Evolutionary conservation across 2,113 vertebrate genomes (phyloP).

Genomic region (Balaeniceps rex): DNA sequence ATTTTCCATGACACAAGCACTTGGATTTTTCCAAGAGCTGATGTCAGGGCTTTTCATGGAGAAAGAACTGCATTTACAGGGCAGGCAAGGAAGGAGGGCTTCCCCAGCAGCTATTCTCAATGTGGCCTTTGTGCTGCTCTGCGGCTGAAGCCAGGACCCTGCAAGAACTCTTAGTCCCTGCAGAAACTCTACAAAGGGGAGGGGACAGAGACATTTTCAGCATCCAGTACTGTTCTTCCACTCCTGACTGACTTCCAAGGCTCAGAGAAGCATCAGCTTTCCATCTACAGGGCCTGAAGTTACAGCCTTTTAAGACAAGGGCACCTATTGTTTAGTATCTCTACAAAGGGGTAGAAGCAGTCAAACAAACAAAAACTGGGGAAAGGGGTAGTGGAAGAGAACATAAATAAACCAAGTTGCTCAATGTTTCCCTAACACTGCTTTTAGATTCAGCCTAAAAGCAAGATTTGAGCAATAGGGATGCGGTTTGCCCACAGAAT

Average conservation of each 20-base stretch:
- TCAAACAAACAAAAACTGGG: not conserved
- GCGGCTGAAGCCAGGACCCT: slow-evolving; percentile 66
- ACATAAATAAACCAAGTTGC: not conserved
- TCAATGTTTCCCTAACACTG: not conserved
- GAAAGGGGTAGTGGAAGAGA: not conserved
- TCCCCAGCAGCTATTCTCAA: slow-evolving; percentile 73
- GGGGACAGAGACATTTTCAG: not conserved
- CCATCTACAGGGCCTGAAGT: slow-evolving; percentile 5
- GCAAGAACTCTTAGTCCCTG: slow-evolving; percentile 58
- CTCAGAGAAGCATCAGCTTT: slow-evolving; percentile 5
- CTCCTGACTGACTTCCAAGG: slow-evolving; percentile 36
- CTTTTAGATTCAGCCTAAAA: not conserved
- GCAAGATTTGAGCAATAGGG: not conserved
- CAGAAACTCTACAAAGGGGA: slow-evolving; percentile 49
- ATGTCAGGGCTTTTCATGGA: slow-evolving; percentile 78
- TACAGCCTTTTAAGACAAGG: slow-evolving; percentile 32
- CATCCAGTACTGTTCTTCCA: slow-evolving; percentile 38
- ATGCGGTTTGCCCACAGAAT: not conserved
- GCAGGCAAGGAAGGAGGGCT: slow-evolving; percentile 71
- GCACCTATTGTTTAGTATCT: slow-evolving; percentile 10
- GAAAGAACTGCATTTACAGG: slow-evolving; percentile 77
- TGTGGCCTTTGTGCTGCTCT: slow-evolving; percentile 74
- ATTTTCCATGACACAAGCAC: slow-evolving; percentile 75
- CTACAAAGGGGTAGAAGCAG: not conserved
- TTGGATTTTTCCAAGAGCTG: slow-evolving; percentile 79